Evolutionary conservation across 1,140 invertebrate genomes (phyloP), one percentile per base, ranked within the genome.

Genomic region (Streblospio benedicti): DNA sequence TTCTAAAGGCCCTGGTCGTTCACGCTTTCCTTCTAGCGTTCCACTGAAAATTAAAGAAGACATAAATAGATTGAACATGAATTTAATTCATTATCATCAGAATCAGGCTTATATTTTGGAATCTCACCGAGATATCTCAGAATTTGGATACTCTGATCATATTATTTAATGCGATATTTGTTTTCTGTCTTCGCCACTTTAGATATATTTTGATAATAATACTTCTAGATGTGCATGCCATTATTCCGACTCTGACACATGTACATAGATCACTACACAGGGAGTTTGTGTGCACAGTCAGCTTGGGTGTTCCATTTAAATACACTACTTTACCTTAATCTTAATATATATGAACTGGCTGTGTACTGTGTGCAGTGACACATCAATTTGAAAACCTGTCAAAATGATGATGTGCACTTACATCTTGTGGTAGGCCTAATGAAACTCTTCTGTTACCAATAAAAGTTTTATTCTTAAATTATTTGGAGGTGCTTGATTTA

Each of bases 11-110:
- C 89, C 87, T 2, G 90, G 90, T 71, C 89, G 85, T 32, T 86
- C 82, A 64, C 87, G 83, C 70, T 88, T 86, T 0, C 94, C 93
- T 82, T 97, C 93, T 61, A 98, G 79, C n/a, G 91, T 93, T 23
- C 93, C 93, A 70, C 91, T 94, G 73, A 47, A 68, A 65, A 33
- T 20, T 49, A 33, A 31, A 28, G 50, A 28, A 52, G 28, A 1
- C 12, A 54, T 14, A 9, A 47, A 41, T 49, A 47, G 18, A 33
- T 2, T 16, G 30, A 6, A 31, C 6, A 14, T n/a, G n/a, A 59
- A n/a, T 44, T 61, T 49, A 62, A n/a, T 9, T 20, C 16, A 16
- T 25, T 14, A 27, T 32, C 9, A 54, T n/a, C n/a, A n/a, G n/a
- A n/a, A n/a, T n/a, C n/a, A n/a, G n/a, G n/a, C n/a, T n/a, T 18